These are phyloP conservation scores for Drosophila insularis DNA, from an alignment of 1,140 invertebrate species.

Conservation along the genomic window DNA sequence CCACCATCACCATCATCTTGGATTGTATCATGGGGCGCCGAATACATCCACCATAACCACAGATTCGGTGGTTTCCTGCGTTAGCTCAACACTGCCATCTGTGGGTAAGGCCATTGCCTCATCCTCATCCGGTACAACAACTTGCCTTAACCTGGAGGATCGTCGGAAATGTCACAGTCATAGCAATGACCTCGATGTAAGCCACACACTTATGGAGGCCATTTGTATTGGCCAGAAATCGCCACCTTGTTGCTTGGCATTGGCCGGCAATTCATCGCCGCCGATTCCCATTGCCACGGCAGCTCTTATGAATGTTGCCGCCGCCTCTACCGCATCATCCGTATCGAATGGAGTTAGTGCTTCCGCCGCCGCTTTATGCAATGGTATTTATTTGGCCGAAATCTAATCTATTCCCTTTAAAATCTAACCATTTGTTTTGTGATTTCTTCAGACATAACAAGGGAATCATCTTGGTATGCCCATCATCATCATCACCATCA, in stretches of 20 bases:
- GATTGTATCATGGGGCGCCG: constrained; percentile 61
- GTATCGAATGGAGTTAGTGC: constrained; percentile 33
- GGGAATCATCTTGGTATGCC: constrained; percentile 79
- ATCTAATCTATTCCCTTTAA: neutral
- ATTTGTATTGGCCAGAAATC: constrained; percentile 55
- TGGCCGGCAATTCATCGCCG: constrained; percentile 50
- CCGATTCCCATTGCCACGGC: constrained; percentile 45
- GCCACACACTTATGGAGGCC: constrained; percentile 67
- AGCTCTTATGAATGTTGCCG: constrained; percentile 58
- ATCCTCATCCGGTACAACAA: constrained; percentile 42
- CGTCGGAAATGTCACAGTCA: constrained; percentile 63
- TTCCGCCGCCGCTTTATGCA: constrained; percentile 47
- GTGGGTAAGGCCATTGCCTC: constrained; percentile 64
- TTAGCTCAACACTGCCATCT: constrained; percentile 66
- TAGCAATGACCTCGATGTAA: constrained; percentile 52
- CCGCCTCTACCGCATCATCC: constrained; percentile 33
- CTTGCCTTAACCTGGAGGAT: constrained; percentile 55
- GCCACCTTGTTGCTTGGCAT: constrained; percentile 54
- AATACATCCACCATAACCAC: constrained; percentile 72
- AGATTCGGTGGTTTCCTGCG: constrained; percentile 77
- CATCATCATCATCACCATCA: constrained; percentile 73
- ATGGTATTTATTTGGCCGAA: constrained; percentile 39
- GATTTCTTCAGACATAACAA: constrained; percentile 55
- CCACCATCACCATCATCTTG: constrained; percentile 48
- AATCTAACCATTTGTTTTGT: neutral